Conservation (phyloP, 2,797 vertebrate genomes). For the Microctenopoma stevenorrisi region DNA sequence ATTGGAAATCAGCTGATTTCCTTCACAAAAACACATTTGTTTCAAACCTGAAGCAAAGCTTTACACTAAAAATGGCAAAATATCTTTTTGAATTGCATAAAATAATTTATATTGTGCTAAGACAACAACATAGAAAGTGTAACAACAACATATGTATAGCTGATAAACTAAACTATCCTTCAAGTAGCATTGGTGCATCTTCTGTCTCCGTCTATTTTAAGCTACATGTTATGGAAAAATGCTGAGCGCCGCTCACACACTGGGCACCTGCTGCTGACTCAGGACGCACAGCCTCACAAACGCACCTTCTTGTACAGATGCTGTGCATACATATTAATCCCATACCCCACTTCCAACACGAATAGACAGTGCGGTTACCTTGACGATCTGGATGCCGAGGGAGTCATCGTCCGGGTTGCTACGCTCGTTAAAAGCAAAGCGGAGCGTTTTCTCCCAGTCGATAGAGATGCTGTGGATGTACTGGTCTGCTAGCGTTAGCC, state of each 20-base stretch:
- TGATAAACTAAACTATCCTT: background rate
- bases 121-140: background rate
- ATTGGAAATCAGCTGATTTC: too few species aligned
- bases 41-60: too few species aligned
- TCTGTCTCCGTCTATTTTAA: background rate
- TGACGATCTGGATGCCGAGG: constrained; percentile 98
- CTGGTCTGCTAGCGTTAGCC: constrained; percentile 96
- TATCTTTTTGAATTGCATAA: too few species aligned
- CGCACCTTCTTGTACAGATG: background rate
- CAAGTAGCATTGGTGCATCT: background rate
- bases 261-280: background rate
- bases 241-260: background rate
- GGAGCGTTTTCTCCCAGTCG: constrained; percentile 98
- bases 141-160: background rate
- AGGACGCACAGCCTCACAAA: background rate
- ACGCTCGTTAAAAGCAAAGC: constrained; percentile 98
- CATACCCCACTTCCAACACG: background rate
- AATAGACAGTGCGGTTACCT: constrained; percentile 80
- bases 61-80: too few species aligned
- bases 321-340: background rate
- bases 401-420: constrained; percentile 99
- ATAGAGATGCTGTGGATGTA: constrained; percentile 98
- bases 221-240: background rate
- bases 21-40: too few species aligned
- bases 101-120: background rate